Base-by-base conservation (phyloP, 1,140 invertebrate genomes). In the Heliothis subflexa region DNA sequence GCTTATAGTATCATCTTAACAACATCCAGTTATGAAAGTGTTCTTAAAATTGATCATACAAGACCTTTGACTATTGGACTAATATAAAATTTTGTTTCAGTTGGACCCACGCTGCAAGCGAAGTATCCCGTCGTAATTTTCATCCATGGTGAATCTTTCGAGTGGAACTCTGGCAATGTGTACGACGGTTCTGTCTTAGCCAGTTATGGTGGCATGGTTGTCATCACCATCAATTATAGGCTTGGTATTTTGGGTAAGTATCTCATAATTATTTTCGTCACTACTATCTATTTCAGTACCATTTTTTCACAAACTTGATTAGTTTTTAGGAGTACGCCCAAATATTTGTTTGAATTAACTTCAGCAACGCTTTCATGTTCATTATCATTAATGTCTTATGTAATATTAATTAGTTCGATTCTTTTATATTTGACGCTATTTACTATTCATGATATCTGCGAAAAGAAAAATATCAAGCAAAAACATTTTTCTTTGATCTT, bases 141-240 rank as follows among this genome's bases (percentile, higher is more conserved):
- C 95, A 97, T 99, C 81, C 99, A 99, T 89, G 98, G 99, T 0
- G 98, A 99, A 88, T 98, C 98, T 59, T 99, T 98, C 90, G 97
- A 98, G 85, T 99, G 98, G 97, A 99, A 98, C 87, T 98, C 98
- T 62, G 98, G 98, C 54, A 99, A 99, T 95, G 97, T 98, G 7
- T 99, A 99, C 94, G 98, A 99, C 91, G 98, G 98, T 73, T 98
- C 97, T 80, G 97, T 99, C 40, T 95, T 99, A 79, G 97, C 98
- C 68, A 97, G 98, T 86, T 98, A 98, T 88, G 97, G 98, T 5
- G 97, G 99, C 83, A 96, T 99, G 87, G 97, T 99, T 77, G 98
- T 99, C 79, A 97, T 99, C 83, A 99, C 98, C 18, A 96, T 99
- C 83, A 99, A 99, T 95, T 99, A 99, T 95, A 96, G 99, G 74